Conservation (phyloP, 2,797 vertebrate species). For the Melanogrammus aeglefinus region DNA sequence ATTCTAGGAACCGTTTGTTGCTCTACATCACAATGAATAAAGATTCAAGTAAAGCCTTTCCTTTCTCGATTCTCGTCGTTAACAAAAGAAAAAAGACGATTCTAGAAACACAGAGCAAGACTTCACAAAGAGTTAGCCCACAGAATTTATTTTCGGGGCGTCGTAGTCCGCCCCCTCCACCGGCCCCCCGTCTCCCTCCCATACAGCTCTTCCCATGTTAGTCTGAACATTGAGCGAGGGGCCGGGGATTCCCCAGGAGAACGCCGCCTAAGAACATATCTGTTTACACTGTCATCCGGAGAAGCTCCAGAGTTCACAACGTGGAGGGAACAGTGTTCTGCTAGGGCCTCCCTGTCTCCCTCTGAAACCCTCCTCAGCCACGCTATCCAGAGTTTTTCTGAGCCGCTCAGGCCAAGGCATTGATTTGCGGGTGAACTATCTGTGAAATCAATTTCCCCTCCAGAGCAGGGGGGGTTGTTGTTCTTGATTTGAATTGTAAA, state of each 20-base stretch:
- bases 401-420: not conserved
- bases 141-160: slow-evolving; percentile 37
- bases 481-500: not conserved
- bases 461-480: not conserved
- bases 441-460: not conserved
- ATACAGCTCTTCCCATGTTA: not conserved
- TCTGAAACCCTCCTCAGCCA: not conserved
- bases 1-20: slow-evolving; percentile 1
- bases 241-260: slow-evolving; percentile 64
- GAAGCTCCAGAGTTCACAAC: slow-evolving; percentile 34
- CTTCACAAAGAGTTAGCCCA: slow-evolving; percentile 45
- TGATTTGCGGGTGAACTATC: not conserved
- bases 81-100: slow-evolving; percentile 33
- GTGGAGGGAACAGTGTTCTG: slow-evolving; percentile 32
- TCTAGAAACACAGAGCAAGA: slow-evolving; percentile 30
- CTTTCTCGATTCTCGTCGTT: not conserved
- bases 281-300: slow-evolving; percentile 59
- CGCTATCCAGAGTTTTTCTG: not conserved
- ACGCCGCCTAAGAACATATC: slow-evolving; percentile 42
- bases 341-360: not conserved
- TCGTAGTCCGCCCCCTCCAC: slow-evolving; percentile 29
- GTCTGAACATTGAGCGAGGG: slow-evolving; percentile 32
- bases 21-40: slow-evolving; percentile 19
- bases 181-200: slow-evolving; percentile 15
- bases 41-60: not conserved